Conservation (phyloP, 2,113 vertebrate species). For the Cercopithecus mona region DNA sequence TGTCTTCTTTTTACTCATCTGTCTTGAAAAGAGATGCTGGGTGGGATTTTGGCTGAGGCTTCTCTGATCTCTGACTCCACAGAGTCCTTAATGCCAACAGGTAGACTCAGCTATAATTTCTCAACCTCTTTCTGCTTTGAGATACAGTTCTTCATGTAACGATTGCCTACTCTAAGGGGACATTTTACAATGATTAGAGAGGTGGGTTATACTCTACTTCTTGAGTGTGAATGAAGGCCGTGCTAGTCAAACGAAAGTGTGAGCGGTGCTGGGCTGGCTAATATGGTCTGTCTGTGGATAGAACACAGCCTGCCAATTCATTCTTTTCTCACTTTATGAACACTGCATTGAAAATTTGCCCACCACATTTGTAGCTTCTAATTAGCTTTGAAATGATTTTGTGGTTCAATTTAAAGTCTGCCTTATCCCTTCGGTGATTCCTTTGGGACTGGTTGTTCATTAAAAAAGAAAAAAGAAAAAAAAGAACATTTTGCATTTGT, state of each 20-base stretch:
- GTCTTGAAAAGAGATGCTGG: background rate
- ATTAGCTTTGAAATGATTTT: slow-evolving; percentile 69
- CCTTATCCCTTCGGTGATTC: slow-evolving; percentile 64
- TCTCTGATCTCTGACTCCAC: background rate
- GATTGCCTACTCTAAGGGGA: background rate
- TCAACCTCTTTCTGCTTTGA: background rate
- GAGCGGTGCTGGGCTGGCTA: background rate
- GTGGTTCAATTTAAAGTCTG: slow-evolving; percentile 60
- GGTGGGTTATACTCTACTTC: background rate
- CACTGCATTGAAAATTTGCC: slow-evolving; percentile 37
- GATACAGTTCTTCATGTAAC: background rate
- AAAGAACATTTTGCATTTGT: slow-evolving; percentile 72
- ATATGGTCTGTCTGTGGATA: background rate
- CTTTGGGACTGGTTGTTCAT: slow-evolving; percentile 72
- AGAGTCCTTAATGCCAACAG: accelerated
- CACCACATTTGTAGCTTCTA: slow-evolving; percentile 59
- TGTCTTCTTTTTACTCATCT: background rate
- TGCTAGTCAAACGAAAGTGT: background rate
- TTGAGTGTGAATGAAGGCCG: background rate
- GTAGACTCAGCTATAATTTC: background rate
- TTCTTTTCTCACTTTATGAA: slow-evolving; percentile 35
- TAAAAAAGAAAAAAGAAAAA: slow-evolving; percentile 1
- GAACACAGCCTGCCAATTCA: background rate
- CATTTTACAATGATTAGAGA: background rate
- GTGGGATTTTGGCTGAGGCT: background rate